Conservation (phyloP, 2,797 vertebrate species). For the Anguilla marmorata region DNA sequence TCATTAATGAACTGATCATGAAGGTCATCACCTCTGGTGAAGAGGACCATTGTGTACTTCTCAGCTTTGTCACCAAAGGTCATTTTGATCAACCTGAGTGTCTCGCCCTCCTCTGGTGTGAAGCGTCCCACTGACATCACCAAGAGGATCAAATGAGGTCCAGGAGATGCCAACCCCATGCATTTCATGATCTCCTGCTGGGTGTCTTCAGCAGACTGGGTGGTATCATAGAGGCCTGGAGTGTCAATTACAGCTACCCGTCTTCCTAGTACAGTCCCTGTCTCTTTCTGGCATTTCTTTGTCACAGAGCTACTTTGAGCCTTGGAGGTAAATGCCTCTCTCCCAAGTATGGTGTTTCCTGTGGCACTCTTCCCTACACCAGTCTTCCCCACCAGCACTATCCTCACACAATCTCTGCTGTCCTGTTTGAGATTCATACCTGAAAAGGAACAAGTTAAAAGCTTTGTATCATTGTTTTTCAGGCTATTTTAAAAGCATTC, state of each 20-base stretch:
- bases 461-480: not conserved
- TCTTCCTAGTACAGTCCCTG: not conserved
- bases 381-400: slow-evolving; percentile 53
- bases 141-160: slow-evolving; percentile 28
- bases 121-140: slow-evolving; percentile 11
- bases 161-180: slow-evolving; percentile 15
- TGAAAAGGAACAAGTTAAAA: not conserved
- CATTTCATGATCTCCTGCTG: slow-evolving; percentile 18
- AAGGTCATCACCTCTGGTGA: slow-evolving; percentile 9
- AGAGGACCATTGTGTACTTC: slow-evolving; percentile 13
- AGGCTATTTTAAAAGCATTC: not conserved
- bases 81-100: not conserved
- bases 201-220: not conserved
- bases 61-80: not conserved
- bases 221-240: slow-evolving; percentile 46
- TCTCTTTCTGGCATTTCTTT: not conserved
- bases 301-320: not conserved
- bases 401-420: slow-evolving; percentile 18
- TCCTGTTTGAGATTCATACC: not conserved
- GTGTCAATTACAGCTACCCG: slow-evolving; percentile 39
- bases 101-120: not conserved
- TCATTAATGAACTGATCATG: not conserved
- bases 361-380: slow-evolving; percentile 55
- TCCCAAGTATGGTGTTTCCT: slow-evolving; percentile 50
- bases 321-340: not conserved